Percentiles rank a stretch among this genome's conserved stretches.
phyloP scores from a whole-genome alignment of 2,113 vertebrate species.

The Cyanoramphus novaezelandiae region DNA sequence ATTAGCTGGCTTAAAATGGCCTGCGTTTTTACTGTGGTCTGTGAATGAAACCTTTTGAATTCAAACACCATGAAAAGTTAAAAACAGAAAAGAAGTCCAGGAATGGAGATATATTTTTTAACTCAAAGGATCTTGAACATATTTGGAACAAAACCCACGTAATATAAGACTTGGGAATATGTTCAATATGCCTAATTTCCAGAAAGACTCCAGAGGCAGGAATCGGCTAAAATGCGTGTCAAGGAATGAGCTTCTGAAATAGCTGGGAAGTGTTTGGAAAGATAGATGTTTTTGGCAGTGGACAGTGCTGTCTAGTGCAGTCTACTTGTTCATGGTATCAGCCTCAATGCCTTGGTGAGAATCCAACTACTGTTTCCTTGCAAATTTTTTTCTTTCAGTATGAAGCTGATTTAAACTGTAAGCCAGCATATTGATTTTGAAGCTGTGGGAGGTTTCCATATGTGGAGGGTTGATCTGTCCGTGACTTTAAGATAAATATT shows the following conservation, averaged over 20 bases:
- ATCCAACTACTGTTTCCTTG: not conserved
- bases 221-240: not conserved
- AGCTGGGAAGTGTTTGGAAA: not conserved
- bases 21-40: not conserved
- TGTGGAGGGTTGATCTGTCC: not conserved
- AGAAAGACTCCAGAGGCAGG: not conserved
- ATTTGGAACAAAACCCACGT: not conserved
- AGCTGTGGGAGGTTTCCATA: not conserved
- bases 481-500: not conserved
- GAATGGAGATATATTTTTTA: not conserved
- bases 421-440: not conserved
- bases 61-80: not conserved
- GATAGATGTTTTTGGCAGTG: not conserved
- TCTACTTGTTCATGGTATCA: not conserved
- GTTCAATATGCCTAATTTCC: not conserved
- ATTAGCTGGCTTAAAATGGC: not conserved
- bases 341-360: not conserved
- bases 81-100: not conserved
- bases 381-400: not conserved
- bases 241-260: not conserved
- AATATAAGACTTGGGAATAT: not conserved
- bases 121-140: not conserved
- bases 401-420: not conserved
- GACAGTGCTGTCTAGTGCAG: not conserved
- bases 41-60: conserved; percentile 16